phyloP scores from a whole-genome alignment of 1,140 invertebrate genomes.

The Meloidogyne floridensis region DNA sequence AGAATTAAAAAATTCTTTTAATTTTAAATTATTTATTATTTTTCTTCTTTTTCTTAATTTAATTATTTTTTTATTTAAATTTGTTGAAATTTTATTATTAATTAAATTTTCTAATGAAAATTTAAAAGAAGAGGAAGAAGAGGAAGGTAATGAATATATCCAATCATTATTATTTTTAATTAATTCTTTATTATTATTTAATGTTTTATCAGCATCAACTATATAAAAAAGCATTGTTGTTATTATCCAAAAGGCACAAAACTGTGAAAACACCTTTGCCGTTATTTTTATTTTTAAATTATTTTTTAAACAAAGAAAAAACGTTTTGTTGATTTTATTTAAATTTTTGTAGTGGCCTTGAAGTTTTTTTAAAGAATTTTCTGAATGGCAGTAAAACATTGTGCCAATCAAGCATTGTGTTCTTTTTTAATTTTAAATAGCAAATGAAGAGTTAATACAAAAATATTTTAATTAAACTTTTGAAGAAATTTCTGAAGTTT shows the following conservation, averaged over 20 bases:
- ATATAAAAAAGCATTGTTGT: conserved; percentile 5
- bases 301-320: not conserved
- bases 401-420: conserved; percentile 4
- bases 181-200: not conserved
- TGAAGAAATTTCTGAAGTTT: too few species aligned
- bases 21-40: not conserved
- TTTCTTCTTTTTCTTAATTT: not conserved
- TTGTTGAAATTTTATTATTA: too few species aligned
- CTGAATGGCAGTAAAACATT: not conserved
- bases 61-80: not conserved
- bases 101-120: not conserved
- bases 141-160: too few species aligned
- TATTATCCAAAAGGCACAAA: not conserved
- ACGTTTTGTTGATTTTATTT: not conserved
- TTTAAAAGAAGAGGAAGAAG: too few species aligned
- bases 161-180: not conserved
- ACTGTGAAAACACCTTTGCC: not conserved
- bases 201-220: not conserved
- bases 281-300: conserved; percentile 6
- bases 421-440: not conserved
- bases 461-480: not conserved
- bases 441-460: not conserved
- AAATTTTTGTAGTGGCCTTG: too few species aligned
- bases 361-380: not conserved
- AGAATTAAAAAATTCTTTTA: not conserved